A percentile compares a stretch with the other conserved stretches of the same genome.
These are phyloP conservation scores for Serripes groenlandicus DNA, from an alignment of 2,888 invertebrate genomes.

Conservation along the genomic window DNA sequence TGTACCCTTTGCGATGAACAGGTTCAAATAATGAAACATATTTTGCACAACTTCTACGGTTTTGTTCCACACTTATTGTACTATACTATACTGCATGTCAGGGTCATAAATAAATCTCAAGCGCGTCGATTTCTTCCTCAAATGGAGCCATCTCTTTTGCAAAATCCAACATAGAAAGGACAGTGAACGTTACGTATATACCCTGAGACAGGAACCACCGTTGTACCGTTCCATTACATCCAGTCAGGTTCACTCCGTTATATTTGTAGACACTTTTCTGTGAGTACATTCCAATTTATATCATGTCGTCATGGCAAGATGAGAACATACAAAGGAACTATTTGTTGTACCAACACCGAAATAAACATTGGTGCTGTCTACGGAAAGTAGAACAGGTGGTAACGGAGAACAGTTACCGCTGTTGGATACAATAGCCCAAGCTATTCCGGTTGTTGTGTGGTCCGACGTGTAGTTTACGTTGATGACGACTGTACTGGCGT, in stretches of 20 bases:
- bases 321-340: not conserved
- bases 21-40: not conserved
- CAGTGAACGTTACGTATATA: slow-evolving; percentile 67
- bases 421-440: slow-evolving; percentile 75
- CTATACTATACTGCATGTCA: slow-evolving; percentile 12
- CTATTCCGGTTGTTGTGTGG: slow-evolving; percentile 15
- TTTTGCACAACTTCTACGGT: not conserved
- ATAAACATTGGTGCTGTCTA: slow-evolving; percentile 54
- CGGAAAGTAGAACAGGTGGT: slow-evolving; percentile 72
- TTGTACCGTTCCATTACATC: slow-evolving; percentile 49
- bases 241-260: slow-evolving; percentile 23
- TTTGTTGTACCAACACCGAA: slow-evolving; percentile 64
- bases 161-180: slow-evolving; percentile 75
- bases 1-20: no score
- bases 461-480: slow-evolving; percentile 68
- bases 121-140: slow-evolving; percentile 73
- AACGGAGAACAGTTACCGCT: slow-evolving; percentile 72
- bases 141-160: slow-evolving; percentile 72
- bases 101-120: slow-evolving; percentile 48
- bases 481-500: slow-evolving; percentile 72
- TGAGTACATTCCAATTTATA: not conserved
- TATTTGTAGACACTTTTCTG: slow-evolving; percentile 31
- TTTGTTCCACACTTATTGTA: not conserved
- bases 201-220: slow-evolving; percentile 25
- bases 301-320: slow-evolving; percentile 16